phyloP scores from a whole-genome alignment of 1,140 invertebrate species.

The Cheumatopsyche charites region DNA sequence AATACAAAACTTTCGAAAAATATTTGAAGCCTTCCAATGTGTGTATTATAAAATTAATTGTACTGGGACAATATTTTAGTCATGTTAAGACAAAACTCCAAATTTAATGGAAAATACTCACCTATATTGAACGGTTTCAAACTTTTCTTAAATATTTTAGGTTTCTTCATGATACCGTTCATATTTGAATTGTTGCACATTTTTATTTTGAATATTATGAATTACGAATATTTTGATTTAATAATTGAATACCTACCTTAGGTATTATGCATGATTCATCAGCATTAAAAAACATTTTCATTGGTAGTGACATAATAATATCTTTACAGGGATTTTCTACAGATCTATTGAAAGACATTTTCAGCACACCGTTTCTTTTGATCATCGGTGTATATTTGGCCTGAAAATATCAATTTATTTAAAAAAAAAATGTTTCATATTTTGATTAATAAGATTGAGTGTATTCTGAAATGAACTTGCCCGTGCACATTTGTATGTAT shows the following conservation, averaged over 20 bases:
- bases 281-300: background rate
- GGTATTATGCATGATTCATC: background rate
- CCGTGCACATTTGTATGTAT: background rate
- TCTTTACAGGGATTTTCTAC: background rate
- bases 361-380: background rate
- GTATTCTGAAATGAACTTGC: background rate
- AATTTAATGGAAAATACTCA: no score
- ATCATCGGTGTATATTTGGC: background rate
- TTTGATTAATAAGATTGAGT: background rate
- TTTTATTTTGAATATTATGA: background rate
- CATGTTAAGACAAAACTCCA: no score
- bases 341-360: background rate
- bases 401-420: background rate
- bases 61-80: no score
- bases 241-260: background rate
- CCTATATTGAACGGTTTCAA: no score
- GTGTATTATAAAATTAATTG: no score
- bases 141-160: no score
- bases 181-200: no score
- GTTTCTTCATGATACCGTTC: no score
- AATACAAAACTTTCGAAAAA: no score
- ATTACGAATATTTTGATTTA: background rate
- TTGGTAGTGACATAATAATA: background rate
- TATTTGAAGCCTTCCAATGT: no score
- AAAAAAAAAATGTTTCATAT: background rate